Evolutionary conservation across 2,797 vertebrate genomes (phyloP).

Genomic region (Ambastaia sidthimunki): DNA sequence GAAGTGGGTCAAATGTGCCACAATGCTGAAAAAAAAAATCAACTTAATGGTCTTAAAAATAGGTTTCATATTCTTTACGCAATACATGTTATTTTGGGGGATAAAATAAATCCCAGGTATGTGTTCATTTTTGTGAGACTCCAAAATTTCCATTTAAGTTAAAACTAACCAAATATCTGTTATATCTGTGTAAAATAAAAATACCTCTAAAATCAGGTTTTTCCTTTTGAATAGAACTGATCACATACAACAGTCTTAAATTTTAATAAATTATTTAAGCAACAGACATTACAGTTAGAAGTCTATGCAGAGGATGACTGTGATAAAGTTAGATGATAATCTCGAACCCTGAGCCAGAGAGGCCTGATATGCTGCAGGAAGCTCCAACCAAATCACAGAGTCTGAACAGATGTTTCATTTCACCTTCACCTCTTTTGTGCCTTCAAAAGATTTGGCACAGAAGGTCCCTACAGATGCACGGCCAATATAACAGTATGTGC

Average conservation of each 20-base stretch:
- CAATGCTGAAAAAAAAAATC: background rate
- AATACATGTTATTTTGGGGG: background rate
- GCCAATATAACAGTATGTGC: background rate
- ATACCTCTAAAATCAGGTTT: background rate
- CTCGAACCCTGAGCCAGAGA: conserved; percentile 4
- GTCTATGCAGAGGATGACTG: background rate
- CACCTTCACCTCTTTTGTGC: conserved; percentile 28
- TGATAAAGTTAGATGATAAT: background rate
- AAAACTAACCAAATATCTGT: background rate
- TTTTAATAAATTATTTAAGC: background rate
- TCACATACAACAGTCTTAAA: background rate
- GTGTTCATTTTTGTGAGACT: background rate
- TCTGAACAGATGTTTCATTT: background rate
- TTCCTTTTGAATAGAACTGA: background rate
- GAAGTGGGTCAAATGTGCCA: background rate
- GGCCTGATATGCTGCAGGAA: conserved; percentile 37
- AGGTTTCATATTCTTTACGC: background rate
- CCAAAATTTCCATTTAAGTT: background rate
- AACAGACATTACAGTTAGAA: background rate
- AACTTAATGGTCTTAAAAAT: background rate
- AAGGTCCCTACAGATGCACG: background rate
- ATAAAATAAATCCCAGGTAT: background rate
- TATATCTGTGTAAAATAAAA: background rate
- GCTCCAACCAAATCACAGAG: background rate
- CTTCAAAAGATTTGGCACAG: background rate